A percentile compares a stretch with the other conserved stretches of the same genome.
These are phyloP conservation scores for Poeciliopsis retropinna DNA, from an alignment of 2,113 vertebrate species.

Conservation along the genomic window DNA sequence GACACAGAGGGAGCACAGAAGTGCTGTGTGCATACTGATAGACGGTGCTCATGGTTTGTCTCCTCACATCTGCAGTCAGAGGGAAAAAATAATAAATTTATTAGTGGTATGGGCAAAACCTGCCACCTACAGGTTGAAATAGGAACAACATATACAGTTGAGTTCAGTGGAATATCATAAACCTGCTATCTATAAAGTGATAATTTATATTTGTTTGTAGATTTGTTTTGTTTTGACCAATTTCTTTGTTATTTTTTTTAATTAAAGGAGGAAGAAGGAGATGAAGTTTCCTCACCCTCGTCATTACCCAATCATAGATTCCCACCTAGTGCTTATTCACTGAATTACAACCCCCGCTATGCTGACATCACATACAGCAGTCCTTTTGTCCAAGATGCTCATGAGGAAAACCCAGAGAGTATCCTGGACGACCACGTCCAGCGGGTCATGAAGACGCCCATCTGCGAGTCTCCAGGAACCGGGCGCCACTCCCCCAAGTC, in stretches of 20 bases:
- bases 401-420: constrained; percentile 95
- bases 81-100: background rate
- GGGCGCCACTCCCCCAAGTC: constrained; percentile 89
- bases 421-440: constrained; percentile 97
- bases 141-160: background rate
- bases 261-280: constrained; percentile 91
- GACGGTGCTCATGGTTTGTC: background rate
- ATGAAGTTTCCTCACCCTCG: constrained; percentile 83
- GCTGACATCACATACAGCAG: constrained; percentile 82
- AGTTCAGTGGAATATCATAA: background rate
- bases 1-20: constrained; percentile 13
- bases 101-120: constrained; percentile 21
- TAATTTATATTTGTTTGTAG: background rate
- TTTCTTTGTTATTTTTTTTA: background rate
- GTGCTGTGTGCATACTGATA: constrained; percentile 14
- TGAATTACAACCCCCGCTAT: constrained; percentile 86
- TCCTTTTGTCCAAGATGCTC: constrained; percentile 83
- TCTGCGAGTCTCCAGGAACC: constrained; percentile 91
- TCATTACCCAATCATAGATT: constrained; percentile 83
- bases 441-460: constrained; percentile 95
- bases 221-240: background rate
- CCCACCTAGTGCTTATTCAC: constrained; percentile 80
- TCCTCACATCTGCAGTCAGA: constrained; percentile 40
- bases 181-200: background rate
- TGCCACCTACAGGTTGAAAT: constrained; percentile 63